Evolutionary conservation across 2,888 invertebrate species (phyloP).

Genomic region (Drosophila aldrichi): DNA sequence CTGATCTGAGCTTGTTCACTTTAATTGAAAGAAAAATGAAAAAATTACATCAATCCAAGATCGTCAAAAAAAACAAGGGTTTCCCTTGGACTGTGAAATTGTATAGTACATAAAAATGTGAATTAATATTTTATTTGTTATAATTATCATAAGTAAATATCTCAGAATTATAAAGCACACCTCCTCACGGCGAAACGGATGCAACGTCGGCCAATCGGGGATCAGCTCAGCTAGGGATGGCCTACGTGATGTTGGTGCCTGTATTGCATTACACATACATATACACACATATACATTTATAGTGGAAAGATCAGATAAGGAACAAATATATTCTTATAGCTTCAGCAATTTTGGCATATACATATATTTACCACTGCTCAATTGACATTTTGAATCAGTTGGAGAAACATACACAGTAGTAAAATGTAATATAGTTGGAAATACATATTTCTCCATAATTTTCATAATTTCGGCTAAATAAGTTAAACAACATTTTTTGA

Average conservation of each 20-base stretch:
- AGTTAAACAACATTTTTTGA: neutral
- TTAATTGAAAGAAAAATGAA: constrained; percentile 11
- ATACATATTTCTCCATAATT: no score
- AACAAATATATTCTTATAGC: constrained; percentile 14
- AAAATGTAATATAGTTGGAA: no score
- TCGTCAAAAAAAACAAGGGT: constrained; percentile 54
- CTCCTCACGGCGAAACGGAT: constrained; percentile 88
- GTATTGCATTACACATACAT: constrained; percentile 49
- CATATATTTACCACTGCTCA: neutral
- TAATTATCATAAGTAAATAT: constrained; percentile 19
- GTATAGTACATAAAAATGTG: constrained; percentile 18
- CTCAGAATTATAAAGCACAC: constrained; percentile 85
- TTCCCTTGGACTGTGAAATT: constrained; percentile 24
- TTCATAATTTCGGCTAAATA: neutral
- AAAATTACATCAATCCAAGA: constrained; percentile 27
- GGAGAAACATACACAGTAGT: no score
- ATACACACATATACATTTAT: constrained; percentile 27
- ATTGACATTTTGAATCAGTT: neutral
- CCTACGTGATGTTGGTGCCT: constrained; percentile 89
- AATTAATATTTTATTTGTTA: constrained; percentile 6
- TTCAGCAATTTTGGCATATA: neutral
- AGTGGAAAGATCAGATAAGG: constrained; percentile 17
- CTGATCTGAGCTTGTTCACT: neutral
- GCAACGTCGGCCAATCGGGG: constrained; percentile 95
- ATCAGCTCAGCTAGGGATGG: constrained; percentile 97